Conservation (phyloP, 2,888 invertebrate genomes). For the Laspeyria flexula region DNA sequence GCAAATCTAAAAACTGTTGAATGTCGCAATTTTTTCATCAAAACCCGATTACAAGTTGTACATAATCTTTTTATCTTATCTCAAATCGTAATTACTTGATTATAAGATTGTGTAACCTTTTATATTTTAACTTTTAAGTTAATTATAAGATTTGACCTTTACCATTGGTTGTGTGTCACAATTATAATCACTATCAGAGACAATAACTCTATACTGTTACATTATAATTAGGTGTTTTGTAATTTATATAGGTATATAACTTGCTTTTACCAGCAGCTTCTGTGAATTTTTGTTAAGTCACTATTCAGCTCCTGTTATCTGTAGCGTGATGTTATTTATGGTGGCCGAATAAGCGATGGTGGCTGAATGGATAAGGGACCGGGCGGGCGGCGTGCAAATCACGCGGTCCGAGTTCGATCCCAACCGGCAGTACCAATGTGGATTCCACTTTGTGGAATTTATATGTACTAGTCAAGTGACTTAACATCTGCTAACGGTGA, state of each 20-base stretch:
- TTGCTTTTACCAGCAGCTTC: too few relatives aligned
- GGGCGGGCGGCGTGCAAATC: too few relatives aligned
- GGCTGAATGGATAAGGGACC: too few relatives aligned
- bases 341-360: too few relatives aligned
- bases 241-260: background rate
- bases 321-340: too few relatives aligned
- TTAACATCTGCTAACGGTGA: too few relatives aligned
- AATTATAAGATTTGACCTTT: slow-evolving; percentile 42
- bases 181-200: slow-evolving; percentile 20
- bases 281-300: too few relatives aligned
- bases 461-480: too few relatives aligned
- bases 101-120: slow-evolving; percentile 32
- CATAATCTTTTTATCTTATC: slow-evolving; percentile 33
- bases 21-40: slow-evolving; percentile 26
- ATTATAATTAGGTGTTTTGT: slow-evolving; percentile 8
- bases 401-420: too few relatives aligned
- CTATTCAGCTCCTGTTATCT: too few relatives aligned
- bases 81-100: slow-evolving; percentile 38
- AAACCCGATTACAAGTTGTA: slow-evolving; percentile 17
- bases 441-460: too few relatives aligned
- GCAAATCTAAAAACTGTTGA: slow-evolving; percentile 1
- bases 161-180: slow-evolving; percentile 33
- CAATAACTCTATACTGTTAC: slow-evolving; percentile 17
- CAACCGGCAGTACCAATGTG: too few relatives aligned
- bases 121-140: slow-evolving; percentile 34